Base-by-base conservation (phyloP, 2,888 invertebrate species). In the Hermaeophaga mercurialis region DNA sequence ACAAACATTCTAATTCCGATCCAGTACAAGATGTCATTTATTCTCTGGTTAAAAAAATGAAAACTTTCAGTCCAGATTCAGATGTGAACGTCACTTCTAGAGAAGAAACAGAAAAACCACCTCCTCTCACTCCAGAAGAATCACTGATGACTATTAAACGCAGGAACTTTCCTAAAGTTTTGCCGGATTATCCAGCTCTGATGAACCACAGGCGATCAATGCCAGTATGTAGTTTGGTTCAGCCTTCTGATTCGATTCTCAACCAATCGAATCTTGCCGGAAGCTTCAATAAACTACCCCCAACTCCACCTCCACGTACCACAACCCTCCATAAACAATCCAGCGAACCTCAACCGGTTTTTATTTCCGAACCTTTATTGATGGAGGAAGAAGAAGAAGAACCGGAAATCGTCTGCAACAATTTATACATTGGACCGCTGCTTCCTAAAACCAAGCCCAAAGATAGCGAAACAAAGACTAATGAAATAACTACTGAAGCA, bases 101-200 rank as follows among this genome's bases (percentile, higher is more conserved):
- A 54, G 88, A 86, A 59, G 85, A 88, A 50, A 75, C 73, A 0
- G 48, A 65, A 17, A 69, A 74, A 53, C 67, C 75, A 9, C 77
- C 80, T 2, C 74, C 77, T 9, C 73, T 87, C 34, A 84, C 85
- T 5, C 83, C 87, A 1, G 88, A 87, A 68, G 89, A 91, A 72
- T 86, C 90, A 0, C 72, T 91, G 47, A 79, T 84, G 59, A 85
- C 87, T 24, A 88, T 92, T 36, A 87, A 89, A 73, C 81, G 88
- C 55, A 80, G 90, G 65, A 92, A 91, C 72, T 92, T 87, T 71
- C 92, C 92, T 0, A 92, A 92, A 81, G 92, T 92, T 1, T 73
- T 92, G 24, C 92, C 92, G n/a, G 91, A 91, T 75, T 84, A 88
- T 66, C 85, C 85, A 1, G 54, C 72, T 7, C 63, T 73, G 53